A percentile compares a stretch with the other conserved stretches of the same genome.
Conservation (phyloP, 2,113 vertebrate species). For the Notarius lentiginosus region DNA sequence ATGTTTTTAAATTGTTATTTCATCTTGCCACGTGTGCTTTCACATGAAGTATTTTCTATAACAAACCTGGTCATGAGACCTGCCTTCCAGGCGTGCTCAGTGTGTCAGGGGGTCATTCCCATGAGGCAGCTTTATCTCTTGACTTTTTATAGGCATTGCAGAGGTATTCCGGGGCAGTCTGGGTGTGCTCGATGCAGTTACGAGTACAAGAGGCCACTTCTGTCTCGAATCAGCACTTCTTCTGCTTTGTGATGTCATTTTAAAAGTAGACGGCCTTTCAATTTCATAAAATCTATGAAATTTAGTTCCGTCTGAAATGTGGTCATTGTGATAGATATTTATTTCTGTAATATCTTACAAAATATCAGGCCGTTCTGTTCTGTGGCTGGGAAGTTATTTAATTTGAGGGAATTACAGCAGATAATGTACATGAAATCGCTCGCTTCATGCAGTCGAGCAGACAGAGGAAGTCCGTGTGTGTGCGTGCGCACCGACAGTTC, state of each 20-base stretch:
- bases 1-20: not conserved
- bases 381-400: no score
- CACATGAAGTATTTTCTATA: not conserved
- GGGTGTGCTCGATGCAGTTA: not conserved
- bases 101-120: conserved; percentile 6
- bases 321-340: no score
- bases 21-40: not conserved
- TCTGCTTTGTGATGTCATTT: conserved; percentile 2
- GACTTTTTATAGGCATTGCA: conserved; percentile 40
- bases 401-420: no score
- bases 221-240: not conserved
- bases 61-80: not conserved
- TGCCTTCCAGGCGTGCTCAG: not conserved
- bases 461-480: no score
- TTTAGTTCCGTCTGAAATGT: no score
- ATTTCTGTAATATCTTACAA: no score
- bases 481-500: no score
- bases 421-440: no score
- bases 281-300: no score
- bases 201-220: not conserved
- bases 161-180: not conserved
- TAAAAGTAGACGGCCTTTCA: not conserved
- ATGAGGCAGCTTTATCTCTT: conserved; percentile 18
- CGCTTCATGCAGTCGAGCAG: no score
- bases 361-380: no score